A percentile compares a stretch with the other conserved stretches of the same genome.
Evolutionary conservation across 2,113 vertebrate genomes (phyloP).

Genomic region (Grus americana): DNA sequence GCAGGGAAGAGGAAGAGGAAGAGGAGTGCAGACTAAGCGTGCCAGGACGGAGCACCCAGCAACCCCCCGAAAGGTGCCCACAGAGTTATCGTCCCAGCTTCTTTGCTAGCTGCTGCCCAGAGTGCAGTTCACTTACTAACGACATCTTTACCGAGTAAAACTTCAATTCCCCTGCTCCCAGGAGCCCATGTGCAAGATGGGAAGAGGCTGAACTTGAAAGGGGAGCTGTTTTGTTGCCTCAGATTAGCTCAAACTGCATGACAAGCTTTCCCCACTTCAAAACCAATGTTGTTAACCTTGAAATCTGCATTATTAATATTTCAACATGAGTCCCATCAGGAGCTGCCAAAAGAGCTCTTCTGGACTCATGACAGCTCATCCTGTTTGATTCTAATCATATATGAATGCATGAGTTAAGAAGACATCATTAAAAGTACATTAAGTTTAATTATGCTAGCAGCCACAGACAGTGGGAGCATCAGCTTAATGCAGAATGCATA

Average conservation of each 20-base stretch:
- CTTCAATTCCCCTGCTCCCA: neutral
- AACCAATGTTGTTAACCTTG: slow-evolving; percentile 53
- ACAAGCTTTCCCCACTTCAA: slow-evolving; percentile 42
- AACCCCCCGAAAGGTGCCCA: neutral
- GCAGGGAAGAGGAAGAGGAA: neutral
- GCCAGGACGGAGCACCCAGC: neutral
- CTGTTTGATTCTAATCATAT: slow-evolving; percentile 75
- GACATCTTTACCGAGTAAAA: neutral
- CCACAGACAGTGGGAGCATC: slow-evolving; percentile 57
- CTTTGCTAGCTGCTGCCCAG: neutral
- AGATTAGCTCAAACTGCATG: slow-evolving; percentile 43
- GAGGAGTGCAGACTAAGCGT: neutral
- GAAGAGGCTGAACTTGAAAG: slow-evolving; percentile 38
- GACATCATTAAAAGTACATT: slow-evolving; percentile 83
- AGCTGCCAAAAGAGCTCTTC: slow-evolving; percentile 8
- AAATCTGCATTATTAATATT: slow-evolving; percentile 64
- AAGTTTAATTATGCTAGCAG: slow-evolving; percentile 79
- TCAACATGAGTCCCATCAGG: slow-evolving; percentile 30
- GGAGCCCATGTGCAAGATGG: neutral
- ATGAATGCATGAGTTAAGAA: slow-evolving; percentile 75
- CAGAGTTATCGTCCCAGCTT: neutral
- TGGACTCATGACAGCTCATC: slow-evolving; percentile 58
- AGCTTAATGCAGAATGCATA: slow-evolving; percentile 71
- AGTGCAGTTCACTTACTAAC: neutral
- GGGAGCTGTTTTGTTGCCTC: slow-evolving; percentile 39